Evolutionary conservation across 2,888 invertebrate species (phyloP), one percentile per base, ranked within the genome.

Genomic region (Matsumyia berberina): DNA sequence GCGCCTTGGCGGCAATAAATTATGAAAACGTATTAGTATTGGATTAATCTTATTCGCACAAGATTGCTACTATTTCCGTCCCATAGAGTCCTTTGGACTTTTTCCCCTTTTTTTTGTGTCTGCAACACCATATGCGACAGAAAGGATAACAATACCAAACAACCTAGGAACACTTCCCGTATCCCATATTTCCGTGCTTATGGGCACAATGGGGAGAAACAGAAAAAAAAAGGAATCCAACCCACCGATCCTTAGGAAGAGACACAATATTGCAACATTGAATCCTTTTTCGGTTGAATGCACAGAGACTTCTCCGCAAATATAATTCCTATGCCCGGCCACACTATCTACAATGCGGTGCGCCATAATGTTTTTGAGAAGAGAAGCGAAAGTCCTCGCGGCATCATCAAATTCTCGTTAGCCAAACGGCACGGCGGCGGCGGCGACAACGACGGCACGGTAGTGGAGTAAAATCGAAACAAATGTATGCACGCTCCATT

Each of bases 331-430:
- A 62, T 73, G 55, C 81, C 35, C 60, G 37, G 74, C 73, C 78
- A 46, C 24, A 69, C 35, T 73, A 77, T 69, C 83, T 64, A 85
- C 80, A 76, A 80, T 80, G 85, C 53, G 85, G 80, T 76, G 80
- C 80, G 80, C 74, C 79, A 74, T 76, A 70, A 80, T 74, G 74
- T 37, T 31, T 44, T 42, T 9, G 44, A 31, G 44, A 24, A 24
- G 53, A 73, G 70, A 74, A 80, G 80, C 76, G 80, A 85, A 85
- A 85, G 79, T 86, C 85, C 78, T 87, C 86, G 88, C 87, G 87
- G 88, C 88, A 87, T 89, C 89, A 89, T 89, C 88, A 89, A 88
- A 89, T 87, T 87, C 88, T 89, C 89, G 88, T 89, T 89, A 89
- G 88, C 76, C 80, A 87, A 88, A 44, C 70, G 79, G 64, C 72